Evolutionary conservation across 2,797 vertebrate genomes (phyloP), one percentile per base, ranked within the genome.

Genomic region (Cygnus olor): DNA sequence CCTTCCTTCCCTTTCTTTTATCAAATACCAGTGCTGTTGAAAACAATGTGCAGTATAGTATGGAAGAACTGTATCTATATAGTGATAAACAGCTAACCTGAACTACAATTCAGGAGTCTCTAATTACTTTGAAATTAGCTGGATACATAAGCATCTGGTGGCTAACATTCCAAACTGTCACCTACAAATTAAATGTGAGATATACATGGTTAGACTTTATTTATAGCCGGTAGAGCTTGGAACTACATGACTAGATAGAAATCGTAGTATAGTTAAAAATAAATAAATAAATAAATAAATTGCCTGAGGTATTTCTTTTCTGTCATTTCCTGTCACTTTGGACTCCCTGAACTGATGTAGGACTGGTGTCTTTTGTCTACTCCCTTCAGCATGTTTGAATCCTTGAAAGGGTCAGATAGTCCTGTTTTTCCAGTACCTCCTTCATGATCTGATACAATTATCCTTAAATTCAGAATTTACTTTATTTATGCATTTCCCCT

Each of bases 81-180:
- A 54, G 18, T 42, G 22, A 83, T 28, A 80, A 76, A 57, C 70
- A 81, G 27, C 10, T 88, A 61, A 88, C 28, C 40, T 53, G 38
- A 74, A 57, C 14, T 38, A 76, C 69, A 53, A 85, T 61, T 68
- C 44, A 80, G 10, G 16, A 85, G 15, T 4, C 5, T n/a, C 25
- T 80, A 86, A 79, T 78, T 90, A 51, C 19, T 79, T 81, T 81
- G 20, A 88, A 90, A 81, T 69, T 86, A 72, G 32, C 44, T 76
- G 73, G 51, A 65, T 34, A 51, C 8, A 1, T 30, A 69, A 14
- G 45, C 18, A 70, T 28, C 38, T 63, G 32, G 12, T 79, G 34
- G 53, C 14, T 88, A 85, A 65, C 28, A 60, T 74, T 89, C 44
- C 25, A 53, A 88, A 61, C 58, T 77, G 18, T 34, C 66, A 68